Base-by-base conservation (phyloP, 1,140 invertebrate species). In the Drosophila parabipectinata region DNA sequence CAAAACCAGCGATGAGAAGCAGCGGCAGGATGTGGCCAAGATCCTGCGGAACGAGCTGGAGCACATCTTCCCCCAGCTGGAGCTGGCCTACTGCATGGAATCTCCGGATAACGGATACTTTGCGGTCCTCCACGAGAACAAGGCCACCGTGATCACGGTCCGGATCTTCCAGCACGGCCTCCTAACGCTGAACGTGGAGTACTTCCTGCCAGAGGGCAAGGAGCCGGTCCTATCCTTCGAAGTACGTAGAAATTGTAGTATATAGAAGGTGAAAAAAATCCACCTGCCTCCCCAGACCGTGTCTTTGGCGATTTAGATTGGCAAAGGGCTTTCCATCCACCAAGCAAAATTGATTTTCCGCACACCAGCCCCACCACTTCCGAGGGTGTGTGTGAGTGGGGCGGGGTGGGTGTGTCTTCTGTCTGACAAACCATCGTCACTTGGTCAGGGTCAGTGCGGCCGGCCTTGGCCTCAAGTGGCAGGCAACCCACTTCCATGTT, bases 151-250 rank as follows among this genome's bases (percentile, higher is more conserved):
- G 2, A 93, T 96, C n/a, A 95, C 94, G 12, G 93, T 96, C 12
- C 93, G 96, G 92, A 93, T 95, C 63, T 89, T 88, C 53, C 79
- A 83, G 15, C 94, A 96, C 80, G 96, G 96, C 37, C 92, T 96
- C 39, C 93, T 97, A 45, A 96, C 96, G 24, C 91, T 97, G 74
- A 97, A 96, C 90, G 94, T 97, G 89, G 96, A 97, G 91, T 97
- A 96, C 93, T 97, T 95, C 84, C 95, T 96, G 87, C 93, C 93
- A 37, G 95, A 96, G 45, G 94, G 94, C 60, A 95, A 96, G 78
- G 94, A 95, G 69, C 94, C 95, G 30, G 82, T 96, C 52, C 93
- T 97, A 64, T 94, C 92, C 72, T 95, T 95, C 91, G 95, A 97
- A 94, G 96, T 97, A 95, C 68, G 79, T 90, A 90, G 44, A 30